These are phyloP conservation scores for Rhizomys pruinosus DNA, from an alignment of 2,113 vertebrate species.

Conservation along the genomic window DNA sequence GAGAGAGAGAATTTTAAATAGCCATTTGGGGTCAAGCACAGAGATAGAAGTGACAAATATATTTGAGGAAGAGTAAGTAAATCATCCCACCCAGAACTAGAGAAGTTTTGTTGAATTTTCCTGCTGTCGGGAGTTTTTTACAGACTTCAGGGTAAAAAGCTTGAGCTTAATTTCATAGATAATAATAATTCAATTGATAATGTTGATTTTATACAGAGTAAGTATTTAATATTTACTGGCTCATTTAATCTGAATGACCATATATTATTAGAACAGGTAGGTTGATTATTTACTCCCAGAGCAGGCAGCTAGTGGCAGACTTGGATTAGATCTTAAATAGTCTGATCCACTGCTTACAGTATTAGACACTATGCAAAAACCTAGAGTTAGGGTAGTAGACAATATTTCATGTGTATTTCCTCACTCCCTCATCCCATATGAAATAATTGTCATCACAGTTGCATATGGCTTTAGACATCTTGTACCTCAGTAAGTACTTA, in stretches of 20 bases:
- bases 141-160: background rate
- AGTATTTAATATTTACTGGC: background rate
- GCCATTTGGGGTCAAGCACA: background rate
- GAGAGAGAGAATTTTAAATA: background rate
- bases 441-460: background rate
- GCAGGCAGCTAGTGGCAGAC: background rate
- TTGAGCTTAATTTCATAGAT: background rate
- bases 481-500: background rate
- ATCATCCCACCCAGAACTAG: background rate
- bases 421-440: background rate
- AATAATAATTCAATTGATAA: background rate
- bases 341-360: background rate
- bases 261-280: background rate
- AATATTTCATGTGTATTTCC: background rate
- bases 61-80: slow-evolving; percentile 22
- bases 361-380: background rate
- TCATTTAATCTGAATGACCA: background rate
- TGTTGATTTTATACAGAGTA: background rate
- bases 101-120: background rate
- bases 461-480: background rate
- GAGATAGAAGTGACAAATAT: background rate
- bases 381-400: background rate
- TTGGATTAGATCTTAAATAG: background rate
- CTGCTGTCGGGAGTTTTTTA: slow-evolving; percentile 4
- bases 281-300: background rate